These are phyloP conservation scores for Sarotherodon lohbergeri DNA, from an alignment of 2,113 vertebrate species.

Conservation along the genomic window DNA sequence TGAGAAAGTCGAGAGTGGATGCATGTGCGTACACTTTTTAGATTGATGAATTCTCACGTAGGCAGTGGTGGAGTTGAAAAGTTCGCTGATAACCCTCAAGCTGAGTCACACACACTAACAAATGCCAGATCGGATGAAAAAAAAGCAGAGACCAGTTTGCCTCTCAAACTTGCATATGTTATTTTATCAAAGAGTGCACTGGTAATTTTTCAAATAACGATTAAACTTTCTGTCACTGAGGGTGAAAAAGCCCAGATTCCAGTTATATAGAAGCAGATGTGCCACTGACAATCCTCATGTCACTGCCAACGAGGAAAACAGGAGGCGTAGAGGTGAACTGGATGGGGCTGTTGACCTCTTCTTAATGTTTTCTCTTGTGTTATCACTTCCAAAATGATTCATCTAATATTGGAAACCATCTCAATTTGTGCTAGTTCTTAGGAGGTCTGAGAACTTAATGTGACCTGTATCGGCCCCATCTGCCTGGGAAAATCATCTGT, in stretches of 20 bases:
- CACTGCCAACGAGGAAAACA: neutral
- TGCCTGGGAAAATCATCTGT: neutral
- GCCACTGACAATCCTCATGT: neutral
- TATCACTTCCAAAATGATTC: neutral
- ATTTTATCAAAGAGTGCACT: neutral
- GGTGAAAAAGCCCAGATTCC: neutral
- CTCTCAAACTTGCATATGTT: neutral
- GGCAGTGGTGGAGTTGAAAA: conserved; percentile 41
- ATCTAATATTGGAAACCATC: neutral
- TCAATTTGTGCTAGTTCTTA: neutral
- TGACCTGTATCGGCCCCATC: neutral
- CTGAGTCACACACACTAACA: conserved; percentile 36
- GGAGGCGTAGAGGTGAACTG: neutral
- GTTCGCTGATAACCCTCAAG: conserved; percentile 37
- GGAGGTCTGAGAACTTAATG: neutral
- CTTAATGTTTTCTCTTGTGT: neutral
- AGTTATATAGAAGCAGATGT: neutral
- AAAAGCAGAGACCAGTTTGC: neutral
- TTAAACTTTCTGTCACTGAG: neutral
- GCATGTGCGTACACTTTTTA: neutral
- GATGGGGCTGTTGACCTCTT: neutral
- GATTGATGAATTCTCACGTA: conserved; percentile 64
- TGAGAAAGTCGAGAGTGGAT: conserved; percentile 20
- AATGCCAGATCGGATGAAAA: neutral
- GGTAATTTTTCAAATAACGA: neutral